Conservation (phyloP, 2,888 invertebrate species). For the Lasioglossum vierecki region DNA sequence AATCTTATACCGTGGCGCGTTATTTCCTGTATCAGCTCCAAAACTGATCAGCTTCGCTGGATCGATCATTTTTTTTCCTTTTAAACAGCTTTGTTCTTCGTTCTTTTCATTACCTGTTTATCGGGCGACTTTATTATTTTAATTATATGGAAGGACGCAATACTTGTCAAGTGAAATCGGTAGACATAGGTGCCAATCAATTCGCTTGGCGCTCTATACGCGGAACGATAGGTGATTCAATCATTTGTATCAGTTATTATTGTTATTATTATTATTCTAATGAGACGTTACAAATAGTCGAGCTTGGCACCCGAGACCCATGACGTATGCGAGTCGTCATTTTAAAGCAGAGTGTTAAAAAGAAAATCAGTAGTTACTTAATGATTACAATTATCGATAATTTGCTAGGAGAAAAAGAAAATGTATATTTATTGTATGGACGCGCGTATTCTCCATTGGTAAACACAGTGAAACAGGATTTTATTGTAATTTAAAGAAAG, state of each 20-base stretch:
- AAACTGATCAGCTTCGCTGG: not conserved
- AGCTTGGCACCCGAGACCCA: not conserved
- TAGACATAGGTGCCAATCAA: not conserved
- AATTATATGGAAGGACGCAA: not conserved
- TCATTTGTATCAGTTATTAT: not conserved
- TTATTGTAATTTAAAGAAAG: not conserved
- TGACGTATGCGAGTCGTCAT: not conserved
- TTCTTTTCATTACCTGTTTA: not conserved
- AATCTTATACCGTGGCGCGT: not conserved
- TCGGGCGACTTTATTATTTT: not conserved
- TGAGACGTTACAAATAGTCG: not conserved
- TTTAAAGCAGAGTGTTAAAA: not conserved
- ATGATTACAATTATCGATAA: not conserved
- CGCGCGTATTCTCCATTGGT: not conserved
- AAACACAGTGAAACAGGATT: not conserved
- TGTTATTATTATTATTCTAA: not conserved
- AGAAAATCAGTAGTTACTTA: not conserved
- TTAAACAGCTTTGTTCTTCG: not conserved
- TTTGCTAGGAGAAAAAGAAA: not conserved
- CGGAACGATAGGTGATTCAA: not conserved
- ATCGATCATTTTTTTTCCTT: not conserved
- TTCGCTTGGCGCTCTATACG: not conserved
- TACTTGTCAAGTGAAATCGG: not conserved
- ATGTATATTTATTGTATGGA: not conserved
- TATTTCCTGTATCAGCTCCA: constrained; percentile 14